Base-by-base conservation (phyloP, 2,113 vertebrate genomes). In the Ictidomys tridecemlineatus region DNA sequence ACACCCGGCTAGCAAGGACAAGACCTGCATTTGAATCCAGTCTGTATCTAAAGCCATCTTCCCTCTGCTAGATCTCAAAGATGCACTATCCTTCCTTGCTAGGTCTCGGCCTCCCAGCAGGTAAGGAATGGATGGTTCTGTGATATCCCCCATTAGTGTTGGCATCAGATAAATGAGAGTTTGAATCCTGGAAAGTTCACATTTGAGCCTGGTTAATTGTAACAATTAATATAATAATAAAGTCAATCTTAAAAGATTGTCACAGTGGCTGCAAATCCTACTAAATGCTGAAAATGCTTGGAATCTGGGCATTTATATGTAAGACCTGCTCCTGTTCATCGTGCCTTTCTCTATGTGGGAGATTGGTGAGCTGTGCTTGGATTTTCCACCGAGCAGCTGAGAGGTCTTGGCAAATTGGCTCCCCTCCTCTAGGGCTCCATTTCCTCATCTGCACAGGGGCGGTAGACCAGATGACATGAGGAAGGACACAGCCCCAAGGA, bases 71-170 rank as follows among this genome's bases (percentile, higher is more conserved):
- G 61, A 63, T 18, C 39, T 56, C 65, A 65, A 58, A 14, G 30
- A 76, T 85, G 28, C 1, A 56, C 1, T 2, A 0, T 11, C 8
- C 14, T 11, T 11, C 16, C 8, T 42, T 34, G 8, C 4, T 58
- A 1, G 0, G 3, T 42, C 32, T 51, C 34, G 8, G 2, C 8
- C 42, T 53, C 4, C 12, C 20, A 3, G 6, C 20, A 4, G 17
- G 18, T 24, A 39, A 16, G 11, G 28, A 26, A 4, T 2, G 3
- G 17, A 34, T 1, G 12, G 22, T 5, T 13, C 10, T 32, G 30
- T 80, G 89, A 65, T 6, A n/a, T 17, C 12, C 4, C 4, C 9
- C 5, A 72, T 30, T 17, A 78, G 45, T 26, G 70, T 56, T 89
- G 51, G 17, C 2, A 10, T 83, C 16, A 92, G 84, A 67, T 22